These are phyloP conservation scores for Sinosuthora webbiana DNA, from an alignment of 2,113 vertebrate genomes.

Conservation along the genomic window DNA sequence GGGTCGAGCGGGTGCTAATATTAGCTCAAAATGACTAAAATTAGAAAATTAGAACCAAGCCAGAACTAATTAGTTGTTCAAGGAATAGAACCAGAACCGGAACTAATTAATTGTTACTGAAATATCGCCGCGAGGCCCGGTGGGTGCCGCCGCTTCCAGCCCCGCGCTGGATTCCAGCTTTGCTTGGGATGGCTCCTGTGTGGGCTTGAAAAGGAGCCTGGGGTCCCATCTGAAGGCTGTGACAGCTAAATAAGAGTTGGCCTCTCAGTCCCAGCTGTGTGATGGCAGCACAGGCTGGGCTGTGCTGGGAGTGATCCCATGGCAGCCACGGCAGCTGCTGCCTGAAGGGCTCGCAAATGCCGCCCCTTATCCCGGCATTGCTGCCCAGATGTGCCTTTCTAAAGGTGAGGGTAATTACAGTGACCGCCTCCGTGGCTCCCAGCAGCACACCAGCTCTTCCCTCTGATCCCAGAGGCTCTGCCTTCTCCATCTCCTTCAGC, in stretches of 20 bases:
- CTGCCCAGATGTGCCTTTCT: not conserved
- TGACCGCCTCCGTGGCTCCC: not conserved
- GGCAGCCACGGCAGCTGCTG: not conserved
- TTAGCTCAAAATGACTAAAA: slow-evolving; percentile 48
- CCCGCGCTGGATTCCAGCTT: not conserved
- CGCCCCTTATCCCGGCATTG: rapidly evolving
- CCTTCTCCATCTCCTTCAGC: not conserved
- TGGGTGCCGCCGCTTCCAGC: not conserved
- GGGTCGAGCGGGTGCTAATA: slow-evolving; percentile 11
- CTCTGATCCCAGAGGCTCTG: not conserved
- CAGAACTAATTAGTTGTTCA: slow-evolving; percentile 48
- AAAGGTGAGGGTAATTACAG: not conserved
- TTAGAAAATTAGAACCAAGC: slow-evolving; percentile 44
- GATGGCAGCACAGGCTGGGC: not conserved
- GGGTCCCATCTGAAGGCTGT: not conserved
- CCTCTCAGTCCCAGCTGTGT: not conserved
- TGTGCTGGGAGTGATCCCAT: not conserved
- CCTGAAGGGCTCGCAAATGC: rapidly evolving
- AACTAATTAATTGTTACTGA: slow-evolving; percentile 58
- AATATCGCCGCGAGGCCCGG: not conserved
- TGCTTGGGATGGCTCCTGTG: not conserved
- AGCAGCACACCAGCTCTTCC: not conserved
- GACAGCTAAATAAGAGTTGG: not conserved
- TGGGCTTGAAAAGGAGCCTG: not conserved
- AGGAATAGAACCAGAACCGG: slow-evolving; percentile 52